Evolutionary conservation across 2,113 vertebrate species (phyloP), one percentile per base, ranked within the genome.

Genomic region (Solea solea): DNA sequence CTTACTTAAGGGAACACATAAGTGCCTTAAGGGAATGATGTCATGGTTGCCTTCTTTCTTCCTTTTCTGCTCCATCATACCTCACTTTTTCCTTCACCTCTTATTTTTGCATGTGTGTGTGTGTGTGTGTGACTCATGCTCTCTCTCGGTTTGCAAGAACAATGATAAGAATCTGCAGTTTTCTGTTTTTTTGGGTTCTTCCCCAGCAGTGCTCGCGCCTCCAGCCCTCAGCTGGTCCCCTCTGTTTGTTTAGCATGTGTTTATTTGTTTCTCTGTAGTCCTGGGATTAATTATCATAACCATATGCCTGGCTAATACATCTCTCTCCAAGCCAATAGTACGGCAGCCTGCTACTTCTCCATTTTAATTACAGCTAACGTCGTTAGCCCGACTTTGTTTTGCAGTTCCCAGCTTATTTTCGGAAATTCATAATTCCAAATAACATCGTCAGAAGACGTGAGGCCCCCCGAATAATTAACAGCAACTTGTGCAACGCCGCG

Each of bases 271-370:
- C 86, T 89, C 76, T 86, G 72, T 82, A 80, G 88, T 89, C 70
- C 91, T 92, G 90, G 90, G 85, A 92, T 82, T 94, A 88, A 92
- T 94, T 90, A 92, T 91, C 89, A 87, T 80, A 91, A 90, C 89
- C 92, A 93, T 90, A 92, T 93, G 92, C 85, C 84, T 73, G 69
- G 78, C 85, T 90, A 88, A 90, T 87, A 86, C 78, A 72, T 80
- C 82, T 78, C 66, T 88, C 84, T 86, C 76, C 72, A 58, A 87
- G 88, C 84, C 84, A 86, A 76, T 88, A 61, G 79, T 60, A 69
- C 60, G 77, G 78, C 64, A 75, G 76, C 71, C 70, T 64, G 82
- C 80, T 78, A 72, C 77, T 84, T 78, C 70, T 81, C 78, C 76
- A 63, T 84, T 90, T 83, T 86, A 88, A 88, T 90, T 86, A 88